These are phyloP conservation scores for Acanthurus lineatus DNA, from an alignment of 2,797 vertebrate genomes.

Conservation along the genomic window DNA sequence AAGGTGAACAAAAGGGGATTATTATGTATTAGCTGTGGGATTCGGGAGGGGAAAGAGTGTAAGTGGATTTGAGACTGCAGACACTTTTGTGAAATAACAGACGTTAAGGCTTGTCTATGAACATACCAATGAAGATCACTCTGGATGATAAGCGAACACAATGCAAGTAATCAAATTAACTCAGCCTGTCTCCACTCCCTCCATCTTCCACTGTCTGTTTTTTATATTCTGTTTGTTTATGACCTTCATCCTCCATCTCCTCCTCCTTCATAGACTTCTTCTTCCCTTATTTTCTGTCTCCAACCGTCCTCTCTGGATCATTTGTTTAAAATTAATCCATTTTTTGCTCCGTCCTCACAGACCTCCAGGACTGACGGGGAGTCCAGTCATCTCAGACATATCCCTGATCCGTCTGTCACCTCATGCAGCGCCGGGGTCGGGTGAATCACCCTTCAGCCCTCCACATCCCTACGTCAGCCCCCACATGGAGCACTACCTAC, in stretches of 20 bases:
- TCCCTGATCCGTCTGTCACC: slow-evolving; percentile 96
- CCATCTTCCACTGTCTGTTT: neutral
- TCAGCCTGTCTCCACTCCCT: neutral
- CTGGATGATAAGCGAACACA: slow-evolving; percentile 29
- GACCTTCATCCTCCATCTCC: neutral
- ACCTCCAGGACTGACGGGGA: slow-evolving; percentile 91
- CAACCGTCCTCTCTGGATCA: neutral
- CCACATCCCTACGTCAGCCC: slow-evolving; percentile 93
- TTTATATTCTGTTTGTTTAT: neutral
- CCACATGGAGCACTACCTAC: slow-evolving; percentile 98
- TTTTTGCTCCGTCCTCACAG: slow-evolving; percentile 75
- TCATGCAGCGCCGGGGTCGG: slow-evolving; percentile 83
- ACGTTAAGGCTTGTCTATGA: slow-evolving; percentile 56
- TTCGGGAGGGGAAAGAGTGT: slow-evolving; percentile 38
- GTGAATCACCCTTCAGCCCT: slow-evolving; percentile 92
- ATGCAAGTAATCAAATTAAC: slow-evolving; percentile 35
- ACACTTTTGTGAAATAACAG: slow-evolving; percentile 47
- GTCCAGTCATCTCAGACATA: slow-evolving; percentile 97
- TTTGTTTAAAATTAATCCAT: neutral
- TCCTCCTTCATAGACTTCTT: neutral
- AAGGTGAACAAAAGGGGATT: slow-evolving; percentile 72
- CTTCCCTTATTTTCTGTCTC: neutral
- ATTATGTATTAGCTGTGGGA: slow-evolving; percentile 71
- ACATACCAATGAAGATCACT: slow-evolving; percentile 46
- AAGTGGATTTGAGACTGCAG: slow-evolving; percentile 44